A percentile compares a stretch with the other conserved stretches of the same genome.
Evolutionary conservation across 2,797 vertebrate genomes (phyloP).

Genomic region (Protosalanx chinensis): DNA sequence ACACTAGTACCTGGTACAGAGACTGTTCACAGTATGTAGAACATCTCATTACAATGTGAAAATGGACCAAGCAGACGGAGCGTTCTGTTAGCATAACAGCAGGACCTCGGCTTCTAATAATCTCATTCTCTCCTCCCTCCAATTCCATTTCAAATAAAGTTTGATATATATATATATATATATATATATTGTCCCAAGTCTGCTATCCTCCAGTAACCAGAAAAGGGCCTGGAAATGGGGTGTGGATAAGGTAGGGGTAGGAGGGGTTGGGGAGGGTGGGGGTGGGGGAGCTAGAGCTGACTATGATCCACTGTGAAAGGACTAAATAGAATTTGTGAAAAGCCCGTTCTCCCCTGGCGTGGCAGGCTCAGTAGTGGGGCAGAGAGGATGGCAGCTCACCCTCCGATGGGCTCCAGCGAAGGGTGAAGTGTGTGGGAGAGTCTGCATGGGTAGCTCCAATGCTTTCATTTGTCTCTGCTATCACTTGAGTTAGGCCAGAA

Average conservation of each 20-base stretch:
- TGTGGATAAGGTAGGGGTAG: slow-evolving; percentile 3
- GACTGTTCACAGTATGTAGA: neutral
- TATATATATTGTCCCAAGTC: neutral
- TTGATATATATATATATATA: neutral
- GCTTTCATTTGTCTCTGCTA: slow-evolving; percentile 38
- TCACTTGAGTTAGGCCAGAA: slow-evolving; percentile 47
- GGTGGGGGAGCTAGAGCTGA: too few species aligned
- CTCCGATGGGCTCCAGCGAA: slow-evolving; percentile 22
- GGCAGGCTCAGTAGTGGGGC: slow-evolving; percentile 28
- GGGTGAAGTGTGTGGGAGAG: slow-evolving; percentile 36
- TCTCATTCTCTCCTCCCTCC: slow-evolving; percentile 15
- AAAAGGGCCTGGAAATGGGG: neutral
- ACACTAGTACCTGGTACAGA: neutral
- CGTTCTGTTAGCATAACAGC: slow-evolving; percentile 18
- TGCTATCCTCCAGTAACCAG: neutral
- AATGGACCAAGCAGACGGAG: neutral
- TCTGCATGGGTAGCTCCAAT: slow-evolving; percentile 32
- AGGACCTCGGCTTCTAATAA: slow-evolving; percentile 29
- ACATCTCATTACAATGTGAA: neutral
- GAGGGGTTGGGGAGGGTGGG: too few species aligned
- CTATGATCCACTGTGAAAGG: slow-evolving; percentile 42
- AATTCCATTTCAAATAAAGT: slow-evolving; percentile 7
- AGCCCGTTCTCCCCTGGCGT: slow-evolving; percentile 36
- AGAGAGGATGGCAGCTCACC: slow-evolving; percentile 27
- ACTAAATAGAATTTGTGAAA: slow-evolving; percentile 50